Evolutionary conservation across 2,797 vertebrate genomes (phyloP).

Genomic region (Aldrovandia affinis): DNA sequence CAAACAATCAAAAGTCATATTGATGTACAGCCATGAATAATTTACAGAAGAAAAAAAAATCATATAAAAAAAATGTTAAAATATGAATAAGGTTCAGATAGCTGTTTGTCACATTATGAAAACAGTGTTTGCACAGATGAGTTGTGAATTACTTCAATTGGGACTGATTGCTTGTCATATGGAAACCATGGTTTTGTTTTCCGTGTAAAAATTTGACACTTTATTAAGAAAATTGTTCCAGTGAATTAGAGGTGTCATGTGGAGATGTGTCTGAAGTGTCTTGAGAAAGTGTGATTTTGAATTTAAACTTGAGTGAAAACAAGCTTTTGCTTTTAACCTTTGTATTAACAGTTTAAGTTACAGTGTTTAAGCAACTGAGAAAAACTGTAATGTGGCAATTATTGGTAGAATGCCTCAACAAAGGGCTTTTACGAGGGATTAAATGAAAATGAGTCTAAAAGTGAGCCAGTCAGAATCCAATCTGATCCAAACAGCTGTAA

Average conservation of each 20-base stretch:
- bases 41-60: no score
- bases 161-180: background rate
- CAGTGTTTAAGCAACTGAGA: background rate
- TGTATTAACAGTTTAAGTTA: background rate
- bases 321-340: background rate
- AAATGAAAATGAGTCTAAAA: slow-evolving; percentile 1
- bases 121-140: background rate
- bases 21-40: no score
- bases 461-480: background rate
- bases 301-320: background rate
- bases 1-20: background rate
- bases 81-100: no score
- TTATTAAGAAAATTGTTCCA: no score
- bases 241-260: no score
- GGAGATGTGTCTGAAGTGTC: background rate
- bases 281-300: background rate
- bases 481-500: background rate
- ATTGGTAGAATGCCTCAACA: background rate
- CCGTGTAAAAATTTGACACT: background rate
- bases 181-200: background rate
- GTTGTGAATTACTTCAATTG: background rate
- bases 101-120: background rate
- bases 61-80: no score
- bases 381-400: background rate
- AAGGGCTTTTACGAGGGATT: background rate